These are phyloP conservation scores for Charina bottae DNA, from an alignment of 2,113 vertebrate genomes.

Conservation along the genomic window DNA sequence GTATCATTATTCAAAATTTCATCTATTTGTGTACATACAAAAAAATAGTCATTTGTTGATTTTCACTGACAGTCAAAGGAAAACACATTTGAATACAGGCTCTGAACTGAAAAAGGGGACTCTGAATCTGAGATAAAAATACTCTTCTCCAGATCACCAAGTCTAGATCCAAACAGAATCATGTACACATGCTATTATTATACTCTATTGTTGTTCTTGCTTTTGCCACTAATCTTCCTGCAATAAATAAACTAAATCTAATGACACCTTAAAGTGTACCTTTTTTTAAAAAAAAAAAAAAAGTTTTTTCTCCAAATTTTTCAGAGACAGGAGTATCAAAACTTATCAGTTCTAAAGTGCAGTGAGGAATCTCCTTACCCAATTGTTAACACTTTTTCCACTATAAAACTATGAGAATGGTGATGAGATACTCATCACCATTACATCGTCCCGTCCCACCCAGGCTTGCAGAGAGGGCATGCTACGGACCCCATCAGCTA, in stretches of 20 bases:
- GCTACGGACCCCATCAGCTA: too few species aligned
- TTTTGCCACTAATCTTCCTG: accelerated
- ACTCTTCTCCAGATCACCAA: not conserved
- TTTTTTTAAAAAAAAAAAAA: not conserved
- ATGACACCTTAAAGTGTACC: not conserved
- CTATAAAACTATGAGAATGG: slow-evolving; percentile 59
- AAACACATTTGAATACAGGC: not conserved
- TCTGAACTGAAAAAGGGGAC: not conserved
- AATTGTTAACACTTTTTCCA: slow-evolving; percentile 48
- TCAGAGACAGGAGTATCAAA: slow-evolving; percentile 29
- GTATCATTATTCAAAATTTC: not conserved
- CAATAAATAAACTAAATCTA: not conserved
- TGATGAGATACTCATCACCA: slow-evolving; percentile 62
- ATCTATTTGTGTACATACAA: not conserved
- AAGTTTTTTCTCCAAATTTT: not conserved
- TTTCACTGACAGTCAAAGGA: not conserved
- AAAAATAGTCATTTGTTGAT: not conserved
- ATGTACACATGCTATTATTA: not conserved
- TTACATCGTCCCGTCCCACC: too few species aligned
- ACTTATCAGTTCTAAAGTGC: slow-evolving; percentile 12
- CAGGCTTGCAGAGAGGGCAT: too few species aligned
- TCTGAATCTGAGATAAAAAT: not conserved
- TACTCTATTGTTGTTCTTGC: not conserved
- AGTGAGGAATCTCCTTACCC: slow-evolving; percentile 6
- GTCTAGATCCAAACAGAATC: not conserved